Evolutionary conservation across 2,113 vertebrate species (phyloP), one percentile per base, ranked within the genome.

Genomic region (Formicarius rufipectus): DNA sequence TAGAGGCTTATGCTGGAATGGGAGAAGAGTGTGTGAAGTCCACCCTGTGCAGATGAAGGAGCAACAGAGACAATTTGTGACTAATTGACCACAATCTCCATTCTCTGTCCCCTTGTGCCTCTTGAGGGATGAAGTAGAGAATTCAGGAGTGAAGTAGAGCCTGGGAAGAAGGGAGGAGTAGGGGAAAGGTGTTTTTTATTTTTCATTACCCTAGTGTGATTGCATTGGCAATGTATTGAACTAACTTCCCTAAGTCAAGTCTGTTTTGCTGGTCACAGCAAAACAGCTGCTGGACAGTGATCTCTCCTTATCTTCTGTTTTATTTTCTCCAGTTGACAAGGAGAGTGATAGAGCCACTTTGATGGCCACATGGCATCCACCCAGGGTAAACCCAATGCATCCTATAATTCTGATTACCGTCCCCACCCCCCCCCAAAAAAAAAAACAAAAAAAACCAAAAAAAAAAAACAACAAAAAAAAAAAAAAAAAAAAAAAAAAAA

Each of bases 81-180:
- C 23, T 20, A 44, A 44, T 40, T 44, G 19, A 49, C 9, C 47
- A 31, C 16, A 50, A 16, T 10, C 6, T 10, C 19, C 40, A 27
- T 31, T 56, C 14, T 27, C 47, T 7, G 5, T 42, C 12, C 9
- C 0, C 2, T 39, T 49, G 14, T 20, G 12, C 10, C 10, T 10
- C 53, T 74, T 55, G 10, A 10, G 9, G 37, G n/a, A 84, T 22
- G 40, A 47, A 13, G 14, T 4, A 39, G 37, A 45, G 12, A 33
- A 68, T 16, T 50, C 13, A 7, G 21, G 37, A 63, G 42, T 44
- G 24, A 58, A 14, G 14, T 3, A 52, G 19, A 52, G 21, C 24
- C 10, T 16, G 15, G 15, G 30, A 52, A 33, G 25, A 45, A 75
- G 25, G 11, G 12, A 56, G 3, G 9, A 22, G 14, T 21, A 42